These are phyloP conservation scores for Hippoglossus stenolepis DNA, from an alignment of 2,113 vertebrate species.

Conservation along the genomic window DNA sequence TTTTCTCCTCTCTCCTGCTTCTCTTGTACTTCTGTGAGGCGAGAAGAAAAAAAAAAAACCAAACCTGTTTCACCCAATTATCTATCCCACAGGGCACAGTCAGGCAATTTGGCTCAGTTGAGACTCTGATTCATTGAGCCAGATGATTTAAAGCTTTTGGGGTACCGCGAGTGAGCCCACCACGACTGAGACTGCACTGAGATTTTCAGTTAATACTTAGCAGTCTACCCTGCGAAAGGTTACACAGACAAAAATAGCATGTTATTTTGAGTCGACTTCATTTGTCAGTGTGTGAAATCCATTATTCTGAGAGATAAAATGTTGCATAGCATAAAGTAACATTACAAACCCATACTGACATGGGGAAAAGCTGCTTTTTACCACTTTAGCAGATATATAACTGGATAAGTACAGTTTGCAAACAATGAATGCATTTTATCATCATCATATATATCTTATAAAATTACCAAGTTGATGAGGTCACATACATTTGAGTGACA, in stretches of 20 bases:
- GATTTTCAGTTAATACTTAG: constrained; percentile 57
- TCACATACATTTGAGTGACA: too few relatives aligned
- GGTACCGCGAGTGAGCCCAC: constrained; percentile 51
- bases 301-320: neutral
- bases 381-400: too few relatives aligned
- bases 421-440: too few relatives aligned
- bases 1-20: constrained; percentile 52
- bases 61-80: constrained; percentile 76
- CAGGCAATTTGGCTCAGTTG: constrained; percentile 70
- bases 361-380: too few relatives aligned
- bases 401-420: too few relatives aligned
- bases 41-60: constrained; percentile 16
- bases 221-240: constrained; percentile 31
- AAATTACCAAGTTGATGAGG: neutral
- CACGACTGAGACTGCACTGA: constrained; percentile 40
- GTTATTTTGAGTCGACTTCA: constrained; percentile 25
- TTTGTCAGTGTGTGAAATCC: constrained; percentile 20
- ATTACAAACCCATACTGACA: neutral
- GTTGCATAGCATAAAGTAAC: neutral
- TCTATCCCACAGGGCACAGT: constrained; percentile 72
- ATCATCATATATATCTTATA: too few relatives aligned
- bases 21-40: constrained; percentile 47
- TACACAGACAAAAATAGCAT: constrained; percentile 41
- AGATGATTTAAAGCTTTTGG: constrained; percentile 69
- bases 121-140: constrained; percentile 67